Evolutionary conservation across 2,797 vertebrate genomes (phyloP).

Genomic region (Anniella stebbinsi): DNA sequence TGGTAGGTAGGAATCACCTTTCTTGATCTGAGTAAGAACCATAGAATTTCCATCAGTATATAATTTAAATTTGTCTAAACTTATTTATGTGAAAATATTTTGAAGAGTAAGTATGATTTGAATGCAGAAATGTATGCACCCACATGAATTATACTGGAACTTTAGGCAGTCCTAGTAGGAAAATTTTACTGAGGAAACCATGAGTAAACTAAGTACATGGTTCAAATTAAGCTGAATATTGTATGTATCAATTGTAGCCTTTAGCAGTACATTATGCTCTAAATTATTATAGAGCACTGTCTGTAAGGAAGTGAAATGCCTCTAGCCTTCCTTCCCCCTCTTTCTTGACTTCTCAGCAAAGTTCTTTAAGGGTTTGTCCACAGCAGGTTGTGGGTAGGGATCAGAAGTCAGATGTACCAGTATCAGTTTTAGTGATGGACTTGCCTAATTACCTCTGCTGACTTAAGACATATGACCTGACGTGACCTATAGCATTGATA

Average conservation of each 20-base stretch:
- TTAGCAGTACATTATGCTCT: constrained; percentile 39
- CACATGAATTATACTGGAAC: constrained; percentile 62
- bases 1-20: constrained; percentile 74
- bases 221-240: constrained; percentile 64
- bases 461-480: background rate
- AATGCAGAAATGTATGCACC: constrained; percentile 37
- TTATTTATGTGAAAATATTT: constrained; percentile 49
- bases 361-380: constrained; percentile 4
- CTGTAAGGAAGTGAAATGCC: constrained; percentile 7
- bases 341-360: background rate
- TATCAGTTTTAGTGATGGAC: constrained; percentile 9
- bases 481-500: background rate
- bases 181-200: constrained; percentile 55
- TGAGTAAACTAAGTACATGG: constrained; percentile 52
- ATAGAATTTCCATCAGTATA: constrained; percentile 62
- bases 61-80: constrained; percentile 68
- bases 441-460: background rate
- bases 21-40: constrained; percentile 59
- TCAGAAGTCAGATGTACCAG: background rate
- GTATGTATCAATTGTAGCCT: constrained; percentile 49
- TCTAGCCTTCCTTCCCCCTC: background rate
- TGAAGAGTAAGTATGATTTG: constrained; percentile 50
- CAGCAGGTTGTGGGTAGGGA: background rate
- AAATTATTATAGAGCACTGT: constrained; percentile 42
- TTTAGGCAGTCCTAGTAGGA: constrained; percentile 56